These are phyloP conservation scores for Drosophila sulfurigaster DNA, from an alignment of 1,140 invertebrate species.

Conservation along the genomic window DNA sequence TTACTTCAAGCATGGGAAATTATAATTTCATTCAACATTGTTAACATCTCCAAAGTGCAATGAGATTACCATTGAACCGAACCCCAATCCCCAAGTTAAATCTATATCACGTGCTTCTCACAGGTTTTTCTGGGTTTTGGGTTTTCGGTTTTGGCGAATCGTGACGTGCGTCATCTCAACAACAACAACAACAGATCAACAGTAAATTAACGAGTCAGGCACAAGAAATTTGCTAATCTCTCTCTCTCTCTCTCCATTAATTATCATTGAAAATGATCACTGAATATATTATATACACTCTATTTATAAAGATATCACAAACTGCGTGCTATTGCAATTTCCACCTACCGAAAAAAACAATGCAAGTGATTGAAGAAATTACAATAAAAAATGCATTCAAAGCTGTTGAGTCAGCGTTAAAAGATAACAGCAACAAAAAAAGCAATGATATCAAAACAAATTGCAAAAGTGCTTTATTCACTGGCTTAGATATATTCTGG, in stretches of 20 bases:
- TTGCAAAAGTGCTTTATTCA: neutral
- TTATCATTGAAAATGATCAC: slow-evolving; percentile 15
- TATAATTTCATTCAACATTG: slow-evolving; percentile 27
- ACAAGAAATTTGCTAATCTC: slow-evolving; percentile 21
- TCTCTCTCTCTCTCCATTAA: slow-evolving; percentile 1
- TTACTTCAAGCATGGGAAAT: slow-evolving; percentile 34
- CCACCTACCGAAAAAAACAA: slow-evolving; percentile 7
- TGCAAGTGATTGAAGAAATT: neutral
- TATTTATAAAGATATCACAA: neutral
- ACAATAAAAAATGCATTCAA: neutral
- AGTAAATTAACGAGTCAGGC: slow-evolving; percentile 26
- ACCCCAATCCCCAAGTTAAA: too few species aligned
- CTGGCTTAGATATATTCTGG: slow-evolving; percentile 2
- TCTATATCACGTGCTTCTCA: slow-evolving; percentile 13
- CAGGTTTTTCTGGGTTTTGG: neutral
- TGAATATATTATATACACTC: neutral
- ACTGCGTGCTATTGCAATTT: slow-evolving; percentile 22
- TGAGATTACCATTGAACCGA: slow-evolving; percentile 1
- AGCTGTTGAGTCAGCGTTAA: slow-evolving; percentile 10
- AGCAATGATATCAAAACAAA: too few species aligned
- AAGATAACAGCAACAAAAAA: slow-evolving; percentile 1
- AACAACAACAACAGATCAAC: neutral
- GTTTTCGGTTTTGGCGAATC: slow-evolving; percentile 5
- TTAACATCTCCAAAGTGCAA: slow-evolving; percentile 1
- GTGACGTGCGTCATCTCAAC: slow-evolving; percentile 30